Conservation (phyloP, 53 echinoderm and acorn worm species). For the Astropecten irregularis region DNA sequence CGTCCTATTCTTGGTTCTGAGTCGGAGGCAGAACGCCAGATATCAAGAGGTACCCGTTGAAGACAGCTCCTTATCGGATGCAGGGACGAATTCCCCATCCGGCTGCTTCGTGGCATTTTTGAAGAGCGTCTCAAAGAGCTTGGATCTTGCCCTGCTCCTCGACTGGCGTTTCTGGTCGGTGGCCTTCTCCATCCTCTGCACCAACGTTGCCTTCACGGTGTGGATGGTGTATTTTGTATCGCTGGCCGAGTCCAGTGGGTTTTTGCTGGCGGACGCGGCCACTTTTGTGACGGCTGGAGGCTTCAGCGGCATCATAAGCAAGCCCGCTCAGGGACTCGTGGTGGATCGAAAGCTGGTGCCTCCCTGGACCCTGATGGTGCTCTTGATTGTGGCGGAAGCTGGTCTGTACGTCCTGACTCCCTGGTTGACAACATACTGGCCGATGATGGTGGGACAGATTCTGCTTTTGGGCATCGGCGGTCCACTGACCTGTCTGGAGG, state of each 20-base stretch:
- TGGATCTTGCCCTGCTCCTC: background rate
- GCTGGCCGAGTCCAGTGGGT: background rate
- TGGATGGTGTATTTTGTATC: conserved; percentile 1
- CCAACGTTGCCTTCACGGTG: background rate
- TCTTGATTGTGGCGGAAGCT: background rate
- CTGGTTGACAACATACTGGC: background rate
- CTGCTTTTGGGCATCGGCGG: background rate
- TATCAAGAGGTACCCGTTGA: too few relatives aligned
- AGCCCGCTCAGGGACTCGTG: background rate
- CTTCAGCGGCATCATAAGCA: background rate
- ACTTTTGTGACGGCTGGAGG: background rate
- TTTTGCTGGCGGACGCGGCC: background rate
- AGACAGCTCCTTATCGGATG: too few relatives aligned
- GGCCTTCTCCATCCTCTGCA: background rate
- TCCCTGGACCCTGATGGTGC: background rate
- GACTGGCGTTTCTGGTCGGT: background rate
- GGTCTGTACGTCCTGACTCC: background rate
- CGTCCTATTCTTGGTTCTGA: too few relatives aligned
- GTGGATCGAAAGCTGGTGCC: background rate
- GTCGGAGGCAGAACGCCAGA: too few relatives aligned
- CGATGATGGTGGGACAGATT: background rate
- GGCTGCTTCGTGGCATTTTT: too few relatives aligned
- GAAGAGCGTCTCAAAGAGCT: background rate
- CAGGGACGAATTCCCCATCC: too few relatives aligned
- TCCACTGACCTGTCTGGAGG: background rate